These are phyloP conservation scores for Synanceia verrucosa DNA, from an alignment of 2,797 vertebrate genomes.

Conservation along the genomic window DNA sequence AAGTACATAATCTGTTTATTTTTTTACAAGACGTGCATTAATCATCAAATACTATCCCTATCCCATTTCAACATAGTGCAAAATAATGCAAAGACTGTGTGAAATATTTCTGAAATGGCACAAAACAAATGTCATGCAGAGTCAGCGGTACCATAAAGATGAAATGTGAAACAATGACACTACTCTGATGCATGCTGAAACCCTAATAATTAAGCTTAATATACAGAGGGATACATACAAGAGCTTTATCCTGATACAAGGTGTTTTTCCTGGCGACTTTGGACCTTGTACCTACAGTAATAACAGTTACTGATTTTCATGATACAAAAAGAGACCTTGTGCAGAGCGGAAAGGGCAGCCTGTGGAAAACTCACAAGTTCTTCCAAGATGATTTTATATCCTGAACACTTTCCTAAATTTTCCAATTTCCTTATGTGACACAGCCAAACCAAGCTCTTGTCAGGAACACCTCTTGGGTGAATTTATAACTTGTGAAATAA, in stretches of 20 bases:
- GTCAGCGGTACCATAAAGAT: background rate
- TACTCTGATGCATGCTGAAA: background rate
- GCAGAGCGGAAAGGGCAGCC: background rate
- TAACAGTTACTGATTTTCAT: background rate
- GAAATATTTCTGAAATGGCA: conserved; percentile 30
- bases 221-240: background rate
- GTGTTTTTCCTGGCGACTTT: background rate
- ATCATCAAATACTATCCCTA: conserved; percentile 14
- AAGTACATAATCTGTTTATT: conserved; percentile 23
- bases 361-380: conserved; percentile 15
- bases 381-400: background rate
- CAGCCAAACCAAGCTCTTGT: background rate
- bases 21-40: conserved; percentile 42
- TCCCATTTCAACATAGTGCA: conserved; percentile 47
- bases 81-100: conserved; percentile 35
- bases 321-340: conserved; percentile 37
- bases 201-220: background rate
- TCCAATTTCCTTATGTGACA: background rate
- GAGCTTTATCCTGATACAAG: background rate
- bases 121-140: conserved; percentile 28
- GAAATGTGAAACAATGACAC: background rate
- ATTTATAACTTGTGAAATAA: conserved; percentile 17
- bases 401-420: background rate
- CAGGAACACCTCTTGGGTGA: background rate
- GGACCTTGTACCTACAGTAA: background rate